Percentiles rank a stretch among this genome's conserved stretches.
These are phyloP conservation scores for Norana najaformis DNA, from an alignment of 2,888 invertebrate species.

Conservation along the genomic window DNA sequence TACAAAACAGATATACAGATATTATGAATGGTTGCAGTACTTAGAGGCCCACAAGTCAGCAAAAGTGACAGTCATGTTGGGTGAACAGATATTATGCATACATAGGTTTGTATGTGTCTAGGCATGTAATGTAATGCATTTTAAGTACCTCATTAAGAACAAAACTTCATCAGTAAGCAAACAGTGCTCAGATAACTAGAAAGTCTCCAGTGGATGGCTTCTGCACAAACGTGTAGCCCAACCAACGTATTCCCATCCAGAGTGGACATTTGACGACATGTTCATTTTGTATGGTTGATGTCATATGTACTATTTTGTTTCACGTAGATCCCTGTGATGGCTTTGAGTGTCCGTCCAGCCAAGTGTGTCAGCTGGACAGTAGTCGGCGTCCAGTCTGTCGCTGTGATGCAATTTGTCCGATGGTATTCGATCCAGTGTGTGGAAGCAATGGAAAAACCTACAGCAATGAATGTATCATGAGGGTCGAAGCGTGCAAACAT, in stretches of 20 bases:
- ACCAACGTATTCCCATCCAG: not conserved
- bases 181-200: not conserved
- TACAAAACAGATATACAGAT: too few relatives aligned
- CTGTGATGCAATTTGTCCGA: conserved; percentile 69
- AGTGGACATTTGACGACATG: not conserved
- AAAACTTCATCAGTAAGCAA: not conserved
- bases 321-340: conserved; percentile 82
- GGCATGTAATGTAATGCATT: too few relatives aligned
- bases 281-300: not conserved
- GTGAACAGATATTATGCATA: too few relatives aligned
- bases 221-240: not conserved
- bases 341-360: conserved; percentile 76
- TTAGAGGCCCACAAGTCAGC: too few relatives aligned
- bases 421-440: conserved; percentile 74
- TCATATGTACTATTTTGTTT: not conserved
- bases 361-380: conserved; percentile 81
- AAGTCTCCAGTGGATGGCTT: not conserved
- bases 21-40: too few relatives aligned
- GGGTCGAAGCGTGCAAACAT: conserved; percentile 82
- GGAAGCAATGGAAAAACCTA: conserved; percentile 90
- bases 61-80: too few relatives aligned
- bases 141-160: too few relatives aligned
- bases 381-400: conserved; percentile 77
- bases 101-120: too few relatives aligned
- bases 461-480: conserved; percentile 88